These are phyloP conservation scores for Pangasius krempfi DNA, from an alignment of 2,797 vertebrate genomes.

Conservation along the genomic window DNA sequence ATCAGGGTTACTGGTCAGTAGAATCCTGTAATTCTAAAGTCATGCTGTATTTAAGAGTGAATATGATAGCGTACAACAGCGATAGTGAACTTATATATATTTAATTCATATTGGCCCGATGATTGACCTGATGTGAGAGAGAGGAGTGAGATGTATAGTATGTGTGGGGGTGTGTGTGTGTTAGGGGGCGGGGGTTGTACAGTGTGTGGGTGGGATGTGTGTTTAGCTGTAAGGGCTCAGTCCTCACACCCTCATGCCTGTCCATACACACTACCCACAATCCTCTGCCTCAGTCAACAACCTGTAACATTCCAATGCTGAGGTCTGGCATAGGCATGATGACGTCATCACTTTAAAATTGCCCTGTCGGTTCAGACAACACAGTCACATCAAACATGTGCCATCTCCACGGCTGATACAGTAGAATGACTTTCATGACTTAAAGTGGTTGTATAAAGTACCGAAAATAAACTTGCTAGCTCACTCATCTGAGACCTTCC, in stretches of 20 bases:
- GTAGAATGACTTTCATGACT: not conserved
- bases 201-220: slow-evolving; percentile 49
- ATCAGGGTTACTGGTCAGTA: not conserved
- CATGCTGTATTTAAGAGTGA: not conserved
- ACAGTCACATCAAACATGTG: slow-evolving; percentile 13
- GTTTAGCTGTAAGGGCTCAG: slow-evolving; percentile 51
- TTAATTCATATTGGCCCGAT: not conserved
- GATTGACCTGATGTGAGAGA: not conserved
- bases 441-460: not conserved
- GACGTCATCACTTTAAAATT: slow-evolving; percentile 37
- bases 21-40: not conserved
- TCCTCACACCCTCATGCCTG: slow-evolving; percentile 41
- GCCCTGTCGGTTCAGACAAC: not conserved
- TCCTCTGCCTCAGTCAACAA: slow-evolving; percentile 53
- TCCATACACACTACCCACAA: slow-evolving; percentile 53
- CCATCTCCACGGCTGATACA: not conserved
- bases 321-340: slow-evolving; percentile 28
- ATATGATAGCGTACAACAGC: not conserved
- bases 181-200: slow-evolving; percentile 31
- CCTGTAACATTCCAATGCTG: slow-evolving; percentile 53
- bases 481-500: not conserved
- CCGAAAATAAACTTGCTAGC: slow-evolving; percentile 9
- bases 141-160: not conserved
- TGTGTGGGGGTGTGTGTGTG: slow-evolving; percentile 32
- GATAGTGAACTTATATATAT: not conserved